A percentile compares a stretch with the other conserved stretches of the same genome.
Evolutionary conservation across 1,140 invertebrate genomes (phyloP).

Genomic region (Drosophila obscura): DNA sequence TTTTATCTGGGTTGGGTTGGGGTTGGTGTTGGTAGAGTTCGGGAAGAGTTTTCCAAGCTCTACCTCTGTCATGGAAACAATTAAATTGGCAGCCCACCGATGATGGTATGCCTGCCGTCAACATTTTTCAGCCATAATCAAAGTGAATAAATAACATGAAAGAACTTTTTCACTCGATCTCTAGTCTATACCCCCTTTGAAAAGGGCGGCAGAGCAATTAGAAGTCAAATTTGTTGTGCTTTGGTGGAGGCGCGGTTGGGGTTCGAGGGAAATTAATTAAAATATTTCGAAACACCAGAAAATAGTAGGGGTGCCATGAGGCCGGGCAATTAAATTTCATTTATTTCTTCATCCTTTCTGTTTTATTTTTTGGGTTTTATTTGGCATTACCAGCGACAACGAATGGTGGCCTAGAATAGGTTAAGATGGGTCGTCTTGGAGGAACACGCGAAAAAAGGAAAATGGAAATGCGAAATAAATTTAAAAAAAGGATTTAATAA

Average conservation of each 20-base stretch:
- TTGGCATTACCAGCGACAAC: constrained; percentile 28
- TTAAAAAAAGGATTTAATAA: constrained; percentile 4
- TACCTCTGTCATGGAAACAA: constrained; percentile 61
- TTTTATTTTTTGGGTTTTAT: constrained; percentile 3
- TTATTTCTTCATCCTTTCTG: constrained; percentile 35
- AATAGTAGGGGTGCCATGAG: constrained; percentile 17
- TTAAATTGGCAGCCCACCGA: constrained; percentile 45
- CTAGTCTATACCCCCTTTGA: not conserved
- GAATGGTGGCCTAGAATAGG: constrained; percentile 44
- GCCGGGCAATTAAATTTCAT: constrained; percentile 48
- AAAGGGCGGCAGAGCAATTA: constrained; percentile 58
- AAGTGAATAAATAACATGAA: constrained; percentile 77
- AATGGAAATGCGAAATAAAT: not conserved
- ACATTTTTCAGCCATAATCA: constrained; percentile 69
- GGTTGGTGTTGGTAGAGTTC: constrained; percentile 1
- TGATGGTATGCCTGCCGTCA: constrained; percentile 33
- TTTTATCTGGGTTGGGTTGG: not conserved
- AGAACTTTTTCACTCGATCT: constrained; percentile 29
- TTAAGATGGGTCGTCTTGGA: constrained; percentile 21
- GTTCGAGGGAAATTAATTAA: constrained; percentile 68
- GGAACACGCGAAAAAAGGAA: not conserved
- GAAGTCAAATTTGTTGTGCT: constrained; percentile 45
- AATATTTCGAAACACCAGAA: constrained; percentile 54
- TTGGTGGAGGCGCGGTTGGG: constrained; percentile 9
- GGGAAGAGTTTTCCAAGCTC: constrained; percentile 21